phyloP scores from a whole-genome alignment of 2,888 invertebrate genomes.

The Stegana nigrithorax region DNA sequence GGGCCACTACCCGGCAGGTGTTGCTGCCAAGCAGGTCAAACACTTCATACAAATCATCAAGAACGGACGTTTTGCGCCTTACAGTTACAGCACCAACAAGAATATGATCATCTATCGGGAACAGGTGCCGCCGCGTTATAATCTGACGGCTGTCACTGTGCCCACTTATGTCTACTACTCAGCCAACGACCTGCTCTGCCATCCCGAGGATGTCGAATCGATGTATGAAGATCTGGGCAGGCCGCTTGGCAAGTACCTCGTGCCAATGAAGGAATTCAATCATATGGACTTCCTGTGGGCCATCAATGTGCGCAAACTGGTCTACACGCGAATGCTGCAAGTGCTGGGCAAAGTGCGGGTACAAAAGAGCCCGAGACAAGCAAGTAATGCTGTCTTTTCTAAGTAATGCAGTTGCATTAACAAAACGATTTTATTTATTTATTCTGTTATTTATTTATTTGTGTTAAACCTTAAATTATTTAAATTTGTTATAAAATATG shows the following conservation, averaged over 20 bases:
- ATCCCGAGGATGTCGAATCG: conserved; percentile 64
- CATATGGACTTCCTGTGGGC: conserved; percentile 79
- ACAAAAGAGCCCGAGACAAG: conserved; percentile 21
- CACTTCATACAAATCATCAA: conserved; percentile 73
- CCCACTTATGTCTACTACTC: conserved; percentile 72
- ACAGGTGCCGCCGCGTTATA: conserved; percentile 70
- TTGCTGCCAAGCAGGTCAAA: conserved; percentile 72
- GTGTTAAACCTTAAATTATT: conserved; percentile 29
- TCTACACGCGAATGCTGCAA: conserved; percentile 70
- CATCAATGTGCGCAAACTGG: conserved; percentile 69
- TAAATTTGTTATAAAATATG: conserved; percentile 37
- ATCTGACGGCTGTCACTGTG: conserved; percentile 69
- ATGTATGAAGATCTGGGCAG: conserved; percentile 61
- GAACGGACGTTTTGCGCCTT: conserved; percentile 69
- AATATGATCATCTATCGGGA: conserved; percentile 71
- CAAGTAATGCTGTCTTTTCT: conserved; percentile 14
- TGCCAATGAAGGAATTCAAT: conserved; percentile 71
- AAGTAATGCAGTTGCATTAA: not conserved
- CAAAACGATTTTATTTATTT: conserved; percentile 33
- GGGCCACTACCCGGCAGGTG: conserved; percentile 75
- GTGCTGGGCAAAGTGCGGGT: conserved; percentile 47
- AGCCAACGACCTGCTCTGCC: conserved; percentile 73
- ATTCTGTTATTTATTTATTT: conserved; percentile 47
- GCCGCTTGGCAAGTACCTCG: conserved; percentile 69
- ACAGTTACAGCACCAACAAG: conserved; percentile 71